Evolutionary conservation across 2,888 invertebrate species (phyloP).

Genomic region (Augiades crinisus): DNA sequence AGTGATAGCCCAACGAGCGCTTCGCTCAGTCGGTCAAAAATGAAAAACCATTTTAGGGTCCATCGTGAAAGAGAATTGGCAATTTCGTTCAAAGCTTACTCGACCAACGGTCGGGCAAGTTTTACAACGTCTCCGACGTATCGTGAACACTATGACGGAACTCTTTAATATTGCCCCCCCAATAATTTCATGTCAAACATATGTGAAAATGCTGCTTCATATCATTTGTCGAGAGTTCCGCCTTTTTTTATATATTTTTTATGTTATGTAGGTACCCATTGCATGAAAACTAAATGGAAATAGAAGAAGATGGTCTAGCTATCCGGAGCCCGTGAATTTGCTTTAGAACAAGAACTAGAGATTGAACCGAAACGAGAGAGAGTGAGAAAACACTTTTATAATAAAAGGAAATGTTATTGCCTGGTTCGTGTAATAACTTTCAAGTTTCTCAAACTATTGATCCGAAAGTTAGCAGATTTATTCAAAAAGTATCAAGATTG

Average conservation of each 20-base stretch:
- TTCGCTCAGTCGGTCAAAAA: slow-evolving; percentile 77
- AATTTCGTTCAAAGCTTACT: slow-evolving; percentile 77
- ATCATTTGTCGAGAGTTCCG: no score
- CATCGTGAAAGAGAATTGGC: slow-evolving; percentile 81
- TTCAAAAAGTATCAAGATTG: slow-evolving; percentile 74
- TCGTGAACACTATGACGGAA: slow-evolving; percentile 57
- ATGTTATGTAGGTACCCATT: no score
- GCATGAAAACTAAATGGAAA: no score
- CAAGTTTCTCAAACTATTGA: slow-evolving; percentile 58
- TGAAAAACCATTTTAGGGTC: slow-evolving; percentile 81
- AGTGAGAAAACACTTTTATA: no score
- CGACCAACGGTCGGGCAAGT: slow-evolving; percentile 73
- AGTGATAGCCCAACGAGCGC: slow-evolving; percentile 76
- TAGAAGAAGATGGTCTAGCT: no score
- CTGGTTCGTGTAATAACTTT: slow-evolving; percentile 34
- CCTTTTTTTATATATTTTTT: no score
- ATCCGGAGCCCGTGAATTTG: no score
- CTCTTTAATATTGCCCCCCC: slow-evolving; percentile 52
- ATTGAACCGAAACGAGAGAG: no score
- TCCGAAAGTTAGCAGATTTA: slow-evolving; percentile 66
- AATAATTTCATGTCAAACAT: no score
- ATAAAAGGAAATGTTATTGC: slow-evolving; percentile 14
- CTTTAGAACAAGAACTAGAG: no score
- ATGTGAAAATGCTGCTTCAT: no score
- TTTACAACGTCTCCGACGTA: slow-evolving; percentile 74